These are phyloP conservation scores for Gadus macrocephalus DNA, from an alignment of 2,113 vertebrate genomes.

Conservation along the genomic window DNA sequence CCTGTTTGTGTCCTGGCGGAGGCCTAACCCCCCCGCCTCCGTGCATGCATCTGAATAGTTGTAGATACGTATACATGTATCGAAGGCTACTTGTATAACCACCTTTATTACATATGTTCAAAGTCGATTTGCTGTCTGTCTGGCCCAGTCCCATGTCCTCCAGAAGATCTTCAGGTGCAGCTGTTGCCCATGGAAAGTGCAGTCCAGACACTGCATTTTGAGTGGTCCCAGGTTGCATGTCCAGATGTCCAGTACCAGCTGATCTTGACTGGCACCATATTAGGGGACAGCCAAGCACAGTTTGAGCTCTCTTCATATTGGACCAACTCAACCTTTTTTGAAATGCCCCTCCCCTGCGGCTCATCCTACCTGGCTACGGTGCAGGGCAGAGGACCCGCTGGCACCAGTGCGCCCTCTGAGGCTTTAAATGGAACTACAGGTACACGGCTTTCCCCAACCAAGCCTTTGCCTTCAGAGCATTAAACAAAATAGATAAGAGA, in stretches of 20 bases:
- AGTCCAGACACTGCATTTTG: conserved; percentile 52
- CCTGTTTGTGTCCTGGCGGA: too few relatives aligned
- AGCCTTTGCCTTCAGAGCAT: too few relatives aligned
- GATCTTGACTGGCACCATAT: conserved; percentile 57
- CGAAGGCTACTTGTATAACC: too few relatives aligned
- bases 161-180: conserved; percentile 41
- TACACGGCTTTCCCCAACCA: conserved; percentile 25
- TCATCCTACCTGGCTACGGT: conserved; percentile 64
- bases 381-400: conserved; percentile 57
- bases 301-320: conserved; percentile 70
- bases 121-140: background rate
- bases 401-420: conserved; percentile 47
- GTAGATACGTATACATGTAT: background rate
- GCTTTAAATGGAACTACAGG: conserved; percentile 65
- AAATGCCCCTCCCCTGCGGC: conserved; percentile 70
- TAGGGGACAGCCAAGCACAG: conserved; percentile 43
- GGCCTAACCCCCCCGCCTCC: too few relatives aligned
- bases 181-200: conserved; percentile 41
- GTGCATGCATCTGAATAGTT: too few relatives aligned
- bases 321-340: conserved; percentile 61
- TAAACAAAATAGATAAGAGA: too few relatives aligned
- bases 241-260: conserved; percentile 54
- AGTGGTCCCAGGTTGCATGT: conserved; percentile 59
- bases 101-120: background rate
- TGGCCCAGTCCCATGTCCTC: conserved; percentile 69